Evolutionary conservation across 2,113 vertebrate species (phyloP).

Genomic region (Mobula hypostoma): DNA sequence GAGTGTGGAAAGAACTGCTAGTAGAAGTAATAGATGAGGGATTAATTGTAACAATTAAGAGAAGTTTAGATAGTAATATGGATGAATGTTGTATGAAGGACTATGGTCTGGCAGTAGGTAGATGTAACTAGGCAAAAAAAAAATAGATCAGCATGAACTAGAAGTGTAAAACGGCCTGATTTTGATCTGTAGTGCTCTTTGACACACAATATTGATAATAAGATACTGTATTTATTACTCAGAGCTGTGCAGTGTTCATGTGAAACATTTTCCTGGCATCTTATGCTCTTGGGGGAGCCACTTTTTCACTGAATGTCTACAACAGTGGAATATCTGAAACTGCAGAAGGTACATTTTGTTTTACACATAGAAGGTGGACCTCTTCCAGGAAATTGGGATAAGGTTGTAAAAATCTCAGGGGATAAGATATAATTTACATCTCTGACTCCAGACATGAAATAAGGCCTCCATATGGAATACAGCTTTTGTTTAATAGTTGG

Average conservation of each 20-base stretch:
- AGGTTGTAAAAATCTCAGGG: background rate
- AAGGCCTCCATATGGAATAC: background rate
- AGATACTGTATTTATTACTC: background rate
- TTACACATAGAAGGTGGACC: background rate
- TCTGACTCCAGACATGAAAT: background rate
- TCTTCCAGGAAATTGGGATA: background rate
- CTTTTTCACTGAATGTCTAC: too few relatives aligned
- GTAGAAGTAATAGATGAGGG: too few relatives aligned
- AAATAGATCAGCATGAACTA: too few relatives aligned
- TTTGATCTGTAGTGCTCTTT: background rate
- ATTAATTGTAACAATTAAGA: too few relatives aligned
- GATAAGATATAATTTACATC: background rate
- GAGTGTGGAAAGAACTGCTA: too few relatives aligned
- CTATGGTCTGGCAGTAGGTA: too few relatives aligned
- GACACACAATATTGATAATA: background rate
- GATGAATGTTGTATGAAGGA: too few relatives aligned
- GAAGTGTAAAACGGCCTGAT: too few relatives aligned
- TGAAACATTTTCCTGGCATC: background rate
- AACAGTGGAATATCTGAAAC: background rate
- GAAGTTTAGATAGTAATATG: too few relatives aligned
- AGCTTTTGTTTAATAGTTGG: background rate
- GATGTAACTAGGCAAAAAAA: too few relatives aligned
- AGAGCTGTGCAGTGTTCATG: background rate
- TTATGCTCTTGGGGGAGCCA: background rate
- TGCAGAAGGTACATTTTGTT: background rate